Evolutionary conservation across 2,888 invertebrate genomes (phyloP), one percentile per base, ranked within the genome.

Genomic region (Octodonta nipae): DNA sequence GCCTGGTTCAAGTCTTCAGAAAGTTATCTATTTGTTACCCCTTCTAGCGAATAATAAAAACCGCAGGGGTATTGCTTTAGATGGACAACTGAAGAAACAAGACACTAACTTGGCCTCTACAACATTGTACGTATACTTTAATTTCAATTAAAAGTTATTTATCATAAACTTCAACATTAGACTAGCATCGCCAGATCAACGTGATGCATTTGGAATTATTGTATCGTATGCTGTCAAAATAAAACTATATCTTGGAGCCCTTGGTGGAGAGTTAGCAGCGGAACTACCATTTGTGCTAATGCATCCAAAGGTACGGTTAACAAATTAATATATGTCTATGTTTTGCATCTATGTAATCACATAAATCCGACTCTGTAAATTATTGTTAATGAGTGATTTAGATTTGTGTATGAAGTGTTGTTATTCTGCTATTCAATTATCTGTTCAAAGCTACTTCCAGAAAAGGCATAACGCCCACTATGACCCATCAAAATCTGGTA

Each of bases 181-280:
- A 35, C 61, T 81, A 39, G 71, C 75, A 16, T 70, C 74, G 41
- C 78, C 85, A 7, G 87, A 88, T 50, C 79, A 85, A 50, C 78
- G 87, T 40, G 92, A 93, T 61, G 84, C 87, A 30, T 88, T 93
- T 56, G 93, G 93, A 37, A 92, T 93, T 51, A 81, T 93, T 45
- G 91, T 95, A 7, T 91, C 89, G 24, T 95, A 95, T 68, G 85
- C 85, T 34, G 87, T 87, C 22, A 93, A 92, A 66, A 88, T 92
- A 31, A 89, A 92, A 64, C 70, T 95, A 30, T 89, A 88, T 61
- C 71, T 95, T 44, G 92, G 88, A 12, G 88, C 92, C 28, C 69
- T 93, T 43, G 88, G 86, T 37, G 92, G 93, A 4, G 92, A 93
- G 65, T 65, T 95, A 28, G 75, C 83, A 15, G 91, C 92, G 3